Evolutionary conservation across 2,888 invertebrate genomes (phyloP), one percentile per base, ranked within the genome.

Genomic region (Eumerus sabulonum): DNA sequence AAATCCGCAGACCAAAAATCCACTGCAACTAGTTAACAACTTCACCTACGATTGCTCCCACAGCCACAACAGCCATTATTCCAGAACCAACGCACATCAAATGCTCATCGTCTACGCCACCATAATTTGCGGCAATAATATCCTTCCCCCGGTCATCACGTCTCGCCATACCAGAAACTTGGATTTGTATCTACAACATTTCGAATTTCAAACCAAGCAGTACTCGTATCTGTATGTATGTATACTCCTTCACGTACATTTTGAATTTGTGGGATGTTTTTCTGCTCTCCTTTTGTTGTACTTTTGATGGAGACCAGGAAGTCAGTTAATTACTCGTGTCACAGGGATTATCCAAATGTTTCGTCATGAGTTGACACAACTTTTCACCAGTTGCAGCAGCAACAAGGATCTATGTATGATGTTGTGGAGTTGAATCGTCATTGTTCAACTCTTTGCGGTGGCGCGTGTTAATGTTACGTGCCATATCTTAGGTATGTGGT

Each of bases 341-440:
- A 59, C 40, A 59, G 14, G 59, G 54, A 71, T 71, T 71, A 64
- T 48, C 53, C 11, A 47, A 63, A 63, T 60, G 44, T 67, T 74
- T 60, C 17, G n/a, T 17, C 36, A 18, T 36, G 19, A 17, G 47
- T 12, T 27, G 27, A 7, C 27, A 27, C 27, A 60, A 66, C 62
- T 76, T 60, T 67, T 60, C 72, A 67, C 72, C 62, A 72, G 76
- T 76, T 76, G 72, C 76, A 66, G 19, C 9, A 40, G 47, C 40
- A 77, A 72, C 60, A 56, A 45, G 51, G 45, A 56, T 14, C 13
- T 36, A 66, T 54, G 51, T 36, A 66, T 54, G 51, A 48, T 27
- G 19, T 59, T 45, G 13, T 42, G 53, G 54, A 16, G 62, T 62
- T 27, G 47, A 57, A 54, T 48, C 48, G 70, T 56, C 54, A 54